Conservation (phyloP, 1,140 invertebrate genomes). For the Cydia splendana region DNA sequence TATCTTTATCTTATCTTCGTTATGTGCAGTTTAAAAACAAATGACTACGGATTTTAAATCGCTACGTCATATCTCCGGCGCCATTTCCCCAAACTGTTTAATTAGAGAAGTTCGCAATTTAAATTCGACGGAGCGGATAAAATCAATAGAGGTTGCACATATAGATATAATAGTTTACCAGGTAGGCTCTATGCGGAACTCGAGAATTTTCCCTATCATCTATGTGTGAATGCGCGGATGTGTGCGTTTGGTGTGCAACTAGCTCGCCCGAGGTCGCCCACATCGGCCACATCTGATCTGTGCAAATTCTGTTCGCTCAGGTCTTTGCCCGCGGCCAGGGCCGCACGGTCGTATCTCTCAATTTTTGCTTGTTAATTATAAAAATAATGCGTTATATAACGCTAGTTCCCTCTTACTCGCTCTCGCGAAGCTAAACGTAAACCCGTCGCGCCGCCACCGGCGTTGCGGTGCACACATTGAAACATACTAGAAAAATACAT, state of each 20-base stretch:
- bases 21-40: slow-evolving; percentile 19
- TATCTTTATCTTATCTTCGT: not conserved
- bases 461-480: slow-evolving; percentile 60
- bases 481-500: slow-evolving; percentile 74
- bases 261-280: slow-evolving; percentile 51
- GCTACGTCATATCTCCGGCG: not conserved
- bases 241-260: slow-evolving; percentile 67
- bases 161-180: slow-evolving; percentile 29
- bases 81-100: slow-evolving; percentile 22
- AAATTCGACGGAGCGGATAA: slow-evolving; percentile 26
- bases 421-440: slow-evolving; percentile 38
- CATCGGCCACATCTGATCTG: slow-evolving; percentile 78
- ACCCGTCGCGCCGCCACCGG: slow-evolving; percentile 48
- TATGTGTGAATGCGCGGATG: slow-evolving; percentile 50
- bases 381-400: slow-evolving; percentile 80
- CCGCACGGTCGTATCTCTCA: slow-evolving; percentile 72
- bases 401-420: slow-evolving; percentile 48
- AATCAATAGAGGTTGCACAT: slow-evolving; percentile 29
- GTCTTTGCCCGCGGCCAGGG: slow-evolving; percentile 71
- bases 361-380: slow-evolving; percentile 80
- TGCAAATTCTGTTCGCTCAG: slow-evolving; percentile 75
- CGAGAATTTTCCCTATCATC: slow-evolving; percentile 62
- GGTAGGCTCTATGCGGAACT: slow-evolving; percentile 54
- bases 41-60: not conserved
- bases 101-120: slow-evolving; percentile 9